Conservation (phyloP, 2,888 invertebrate genomes). For the Luperina nickerlii region DNA sequence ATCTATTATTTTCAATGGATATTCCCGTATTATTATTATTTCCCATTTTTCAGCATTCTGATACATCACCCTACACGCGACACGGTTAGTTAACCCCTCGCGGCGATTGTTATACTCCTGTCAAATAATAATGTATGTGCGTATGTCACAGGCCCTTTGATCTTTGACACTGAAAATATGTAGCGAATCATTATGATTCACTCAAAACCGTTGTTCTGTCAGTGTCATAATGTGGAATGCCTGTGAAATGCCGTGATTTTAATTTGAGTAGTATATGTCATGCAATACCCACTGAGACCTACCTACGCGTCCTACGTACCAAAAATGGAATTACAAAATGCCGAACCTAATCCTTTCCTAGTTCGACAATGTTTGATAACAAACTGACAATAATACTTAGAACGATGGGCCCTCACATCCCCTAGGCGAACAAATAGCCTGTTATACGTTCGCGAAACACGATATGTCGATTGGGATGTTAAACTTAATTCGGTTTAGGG, state of each 20-base stretch:
- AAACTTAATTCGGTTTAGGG: slow-evolving; percentile 88
- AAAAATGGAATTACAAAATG: slow-evolving; percentile 26
- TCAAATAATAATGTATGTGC: slow-evolving; percentile 35
- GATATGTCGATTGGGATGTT: slow-evolving; percentile 90
- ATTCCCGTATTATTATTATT: neutral
- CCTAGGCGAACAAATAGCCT: slow-evolving; percentile 81
- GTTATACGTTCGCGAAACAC: slow-evolving; percentile 80
- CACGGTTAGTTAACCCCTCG: slow-evolving; percentile 54
- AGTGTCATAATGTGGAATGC: neutral
- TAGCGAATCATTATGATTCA: slow-evolving; percentile 30
- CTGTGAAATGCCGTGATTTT: neutral
- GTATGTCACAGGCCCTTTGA: slow-evolving; percentile 69
- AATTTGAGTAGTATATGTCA: neutral
- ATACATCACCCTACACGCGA: neutral
- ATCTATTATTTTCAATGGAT: slow-evolving; percentile 14
- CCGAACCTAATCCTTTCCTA: slow-evolving; percentile 20
- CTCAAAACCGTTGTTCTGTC: neutral
- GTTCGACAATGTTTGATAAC: slow-evolving; percentile 55
- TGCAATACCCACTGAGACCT: neutral
- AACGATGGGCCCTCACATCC: slow-evolving; percentile 70
- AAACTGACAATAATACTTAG: slow-evolving; percentile 78
- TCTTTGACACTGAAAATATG: slow-evolving; percentile 67
- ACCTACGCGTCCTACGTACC: neutral
- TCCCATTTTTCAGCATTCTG: neutral
- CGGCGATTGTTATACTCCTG: slow-evolving; percentile 46